Percentiles rank a stretch among this genome's conserved stretches.
Evolutionary conservation across 2,888 invertebrate species (phyloP).

Genomic region (Aporophyla nigra): DNA sequence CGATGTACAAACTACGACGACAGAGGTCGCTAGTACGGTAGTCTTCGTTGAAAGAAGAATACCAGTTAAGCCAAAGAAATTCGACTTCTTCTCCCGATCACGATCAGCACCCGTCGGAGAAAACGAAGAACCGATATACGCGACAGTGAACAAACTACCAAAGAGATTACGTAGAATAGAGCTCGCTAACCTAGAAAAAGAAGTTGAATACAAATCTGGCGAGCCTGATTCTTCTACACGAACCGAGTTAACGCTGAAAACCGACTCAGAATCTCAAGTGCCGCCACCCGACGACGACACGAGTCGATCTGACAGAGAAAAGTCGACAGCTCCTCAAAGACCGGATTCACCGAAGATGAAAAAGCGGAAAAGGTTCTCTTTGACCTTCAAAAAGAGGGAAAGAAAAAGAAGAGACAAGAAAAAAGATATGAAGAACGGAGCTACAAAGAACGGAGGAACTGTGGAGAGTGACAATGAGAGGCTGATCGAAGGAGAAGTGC

Average conservation of each 20-base stretch:
- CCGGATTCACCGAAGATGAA: slow-evolving; percentile 87
- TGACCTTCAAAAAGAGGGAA: slow-evolving; percentile 88
- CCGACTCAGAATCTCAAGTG: slow-evolving; percentile 85
- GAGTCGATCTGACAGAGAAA: slow-evolving; percentile 87
- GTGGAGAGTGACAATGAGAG: slow-evolving; percentile 87
- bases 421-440: slow-evolving; percentile 83
- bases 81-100: slow-evolving; percentile 88
- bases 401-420: slow-evolving; percentile 87
- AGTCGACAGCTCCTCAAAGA: slow-evolving; percentile 82
- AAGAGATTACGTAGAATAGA: slow-evolving; percentile 88
- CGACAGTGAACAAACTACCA: slow-evolving; percentile 89
- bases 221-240: slow-evolving; percentile 86
- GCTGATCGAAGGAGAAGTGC: slow-evolving; percentile 84
- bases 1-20: slow-evolving; percentile 85
- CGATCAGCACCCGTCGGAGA: slow-evolving; percentile 89
- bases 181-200: slow-evolving; percentile 87
- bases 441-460: slow-evolving; percentile 80
- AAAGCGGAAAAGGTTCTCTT: slow-evolving; percentile 87
- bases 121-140: slow-evolving; percentile 88
- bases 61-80: slow-evolving; percentile 86
- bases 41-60: slow-evolving; percentile 89
- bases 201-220: slow-evolving; percentile 85
- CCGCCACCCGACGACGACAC: slow-evolving; percentile 87
- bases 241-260: slow-evolving; percentile 85
- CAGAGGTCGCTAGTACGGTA: slow-evolving; percentile 89